A percentile compares a stretch with the other conserved stretches of the same genome.
Evolutionary conservation across 2,797 vertebrate species (phyloP).

Genomic region (Aplochiton taeniatus): DNA sequence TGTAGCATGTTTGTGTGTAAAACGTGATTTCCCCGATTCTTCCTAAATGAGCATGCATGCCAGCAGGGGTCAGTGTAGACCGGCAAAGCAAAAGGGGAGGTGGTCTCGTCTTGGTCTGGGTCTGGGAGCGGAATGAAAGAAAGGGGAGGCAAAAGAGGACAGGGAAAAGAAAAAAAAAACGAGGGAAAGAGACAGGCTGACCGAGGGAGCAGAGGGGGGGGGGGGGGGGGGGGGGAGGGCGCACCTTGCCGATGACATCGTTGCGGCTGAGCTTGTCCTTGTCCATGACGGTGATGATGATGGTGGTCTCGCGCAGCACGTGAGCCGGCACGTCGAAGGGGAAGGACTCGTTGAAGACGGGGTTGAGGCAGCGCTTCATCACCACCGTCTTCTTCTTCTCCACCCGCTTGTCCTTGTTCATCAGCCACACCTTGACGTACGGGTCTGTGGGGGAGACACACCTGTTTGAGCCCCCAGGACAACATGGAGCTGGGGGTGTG

Average conservation of each 20-base stretch:
- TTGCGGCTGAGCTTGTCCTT: slow-evolving; percentile 98
- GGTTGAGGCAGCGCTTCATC: slow-evolving; percentile 98
- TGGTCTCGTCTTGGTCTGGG: slow-evolving; percentile 17
- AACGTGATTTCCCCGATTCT: neutral
- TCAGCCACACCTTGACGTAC: slow-evolving; percentile 98
- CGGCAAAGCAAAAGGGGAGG: slow-evolving; percentile 21
- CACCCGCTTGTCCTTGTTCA: slow-evolving; percentile 98
- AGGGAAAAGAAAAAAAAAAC: too few species aligned
- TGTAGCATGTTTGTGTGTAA: neutral
- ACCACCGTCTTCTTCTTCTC: slow-evolving; percentile 99
- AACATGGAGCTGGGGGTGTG: neutral
- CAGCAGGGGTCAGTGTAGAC: slow-evolving; percentile 73
- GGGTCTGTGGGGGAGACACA: slow-evolving; percentile 81
- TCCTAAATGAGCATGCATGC: slow-evolving; percentile 19
- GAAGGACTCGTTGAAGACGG: slow-evolving; percentile 98
- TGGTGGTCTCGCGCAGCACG: slow-evolving; percentile 96
- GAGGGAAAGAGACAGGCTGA: too few species aligned
- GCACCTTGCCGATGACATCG: slow-evolving; percentile 88
- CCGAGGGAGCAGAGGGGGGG: slow-evolving; percentile 9
- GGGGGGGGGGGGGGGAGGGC: slow-evolving; percentile 25
- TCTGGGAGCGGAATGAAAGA: slow-evolving; percentile 36
- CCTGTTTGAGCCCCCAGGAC: neutral
- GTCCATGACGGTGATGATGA: slow-evolving; percentile 99
- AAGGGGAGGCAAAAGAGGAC: slow-evolving; percentile 37
- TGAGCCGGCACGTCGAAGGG: slow-evolving; percentile 96